These are phyloP conservation scores for Corythornis cristatus DNA, from an alignment of 2,113 vertebrate genomes.

Conservation along the genomic window DNA sequence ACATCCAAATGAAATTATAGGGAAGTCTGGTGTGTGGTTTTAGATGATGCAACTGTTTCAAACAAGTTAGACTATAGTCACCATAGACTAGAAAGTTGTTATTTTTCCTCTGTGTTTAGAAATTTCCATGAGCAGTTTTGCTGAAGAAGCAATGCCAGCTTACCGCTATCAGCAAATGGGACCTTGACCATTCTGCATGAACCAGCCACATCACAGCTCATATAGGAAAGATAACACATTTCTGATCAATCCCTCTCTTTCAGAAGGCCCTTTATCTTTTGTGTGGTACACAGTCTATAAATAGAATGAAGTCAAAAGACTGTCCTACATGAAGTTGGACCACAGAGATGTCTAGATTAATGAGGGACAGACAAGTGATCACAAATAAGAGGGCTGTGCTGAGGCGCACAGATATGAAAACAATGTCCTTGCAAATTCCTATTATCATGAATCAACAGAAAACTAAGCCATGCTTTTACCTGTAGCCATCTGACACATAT, in stretches of 20 bases:
- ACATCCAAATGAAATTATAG: background rate
- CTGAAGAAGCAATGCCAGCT: background rate
- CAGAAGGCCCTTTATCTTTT: background rate
- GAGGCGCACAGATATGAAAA: background rate
- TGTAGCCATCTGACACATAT: background rate
- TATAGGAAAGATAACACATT: background rate
- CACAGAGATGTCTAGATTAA: background rate
- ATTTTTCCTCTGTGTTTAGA: background rate
- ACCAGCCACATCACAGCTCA: background rate
- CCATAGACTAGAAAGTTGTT: background rate
- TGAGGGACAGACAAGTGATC: background rate
- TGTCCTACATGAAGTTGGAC: background rate
- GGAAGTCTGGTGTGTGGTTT: background rate
- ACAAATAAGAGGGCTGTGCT: background rate
- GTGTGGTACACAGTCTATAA: background rate
- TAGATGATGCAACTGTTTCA: background rate
- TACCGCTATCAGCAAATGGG: background rate
- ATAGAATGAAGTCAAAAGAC: background rate
- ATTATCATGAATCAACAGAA: background rate
- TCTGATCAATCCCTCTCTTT: background rate
- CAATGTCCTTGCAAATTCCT: background rate
- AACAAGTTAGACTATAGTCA: background rate
- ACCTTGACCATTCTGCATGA: constrained; percentile 10
- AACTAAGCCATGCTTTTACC: background rate
- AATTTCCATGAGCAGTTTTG: background rate